phyloP scores from a whole-genome alignment of 2,888 invertebrate species.

The Drosophila merina region DNA sequence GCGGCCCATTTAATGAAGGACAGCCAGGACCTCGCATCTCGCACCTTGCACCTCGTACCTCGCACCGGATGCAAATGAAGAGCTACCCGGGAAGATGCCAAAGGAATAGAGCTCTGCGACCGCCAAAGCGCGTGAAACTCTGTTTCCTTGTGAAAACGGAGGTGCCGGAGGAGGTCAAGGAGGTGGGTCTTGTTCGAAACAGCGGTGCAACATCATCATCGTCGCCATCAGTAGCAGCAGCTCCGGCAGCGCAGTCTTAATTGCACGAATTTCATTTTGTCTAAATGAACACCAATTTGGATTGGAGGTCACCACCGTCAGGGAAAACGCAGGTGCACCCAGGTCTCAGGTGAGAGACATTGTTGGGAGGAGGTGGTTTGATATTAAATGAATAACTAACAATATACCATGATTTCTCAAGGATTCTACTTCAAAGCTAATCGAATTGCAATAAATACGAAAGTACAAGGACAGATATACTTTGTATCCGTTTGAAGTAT shows the following conservation, averaged over 20 bases:
- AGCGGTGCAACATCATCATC: slow-evolving; percentile 35
- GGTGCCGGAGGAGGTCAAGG: slow-evolving; percentile 23
- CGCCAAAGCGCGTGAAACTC: slow-evolving; percentile 62
- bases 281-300: slow-evolving; percentile 83
- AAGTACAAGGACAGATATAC: neutral
- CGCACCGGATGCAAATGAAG: slow-evolving; percentile 72
- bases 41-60: slow-evolving; percentile 1
- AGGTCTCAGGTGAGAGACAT: slow-evolving; percentile 9
- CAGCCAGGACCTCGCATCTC: slow-evolving; percentile 36
- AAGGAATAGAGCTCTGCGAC: slow-evolving; percentile 47
- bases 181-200: slow-evolving; percentile 3
- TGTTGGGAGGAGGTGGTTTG: neutral
- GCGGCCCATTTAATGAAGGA: slow-evolving; percentile 70
- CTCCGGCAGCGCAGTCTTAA: slow-evolving; percentile 73
- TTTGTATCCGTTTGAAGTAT: neutral
- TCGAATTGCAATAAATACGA: neutral
- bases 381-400: neutral
- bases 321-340: slow-evolving; percentile 47
- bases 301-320: slow-evolving; percentile 55
- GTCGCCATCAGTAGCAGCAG: slow-evolving; percentile 42
- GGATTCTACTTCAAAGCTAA: neutral
- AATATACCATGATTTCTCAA: neutral
- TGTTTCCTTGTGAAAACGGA: slow-evolving; percentile 21
- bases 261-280: slow-evolving; percentile 83
- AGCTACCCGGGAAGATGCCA: slow-evolving; percentile 54